Evolutionary conservation across 2,888 invertebrate genomes (phyloP).

Genomic region (Seira ritae): DNA sequence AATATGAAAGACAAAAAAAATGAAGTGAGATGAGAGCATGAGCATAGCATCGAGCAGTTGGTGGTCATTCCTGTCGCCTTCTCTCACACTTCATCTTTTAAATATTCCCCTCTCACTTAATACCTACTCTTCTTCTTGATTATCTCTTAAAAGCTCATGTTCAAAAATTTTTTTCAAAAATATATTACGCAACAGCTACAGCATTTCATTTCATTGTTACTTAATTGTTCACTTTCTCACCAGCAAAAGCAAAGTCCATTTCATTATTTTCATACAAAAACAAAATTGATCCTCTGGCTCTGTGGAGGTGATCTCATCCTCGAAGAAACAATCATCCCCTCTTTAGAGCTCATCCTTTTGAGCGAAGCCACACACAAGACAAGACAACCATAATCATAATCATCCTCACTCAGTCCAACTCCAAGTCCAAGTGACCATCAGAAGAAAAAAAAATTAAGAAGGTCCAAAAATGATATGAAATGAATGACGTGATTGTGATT

Average conservation of each 20-base stretch:
- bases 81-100: constrained; percentile 33
- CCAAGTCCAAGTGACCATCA: constrained; percentile 6
- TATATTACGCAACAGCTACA: constrained; percentile 54
- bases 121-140: constrained; percentile 16
- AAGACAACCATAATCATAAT: neutral
- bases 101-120: neutral
- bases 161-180: constrained; percentile 15
- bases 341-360: constrained; percentile 9
- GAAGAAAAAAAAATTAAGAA: too few species aligned
- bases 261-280: constrained; percentile 3
- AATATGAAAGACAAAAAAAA: constrained; percentile 30
- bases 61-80: constrained; percentile 52
- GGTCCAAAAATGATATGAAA: too few species aligned
- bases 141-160: constrained; percentile 25
- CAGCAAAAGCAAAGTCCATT: neutral
- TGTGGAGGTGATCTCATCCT: constrained; percentile 36
- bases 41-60: too few species aligned
- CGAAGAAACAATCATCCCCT: constrained; percentile 16
- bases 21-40: constrained; percentile 28
- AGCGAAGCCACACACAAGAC: neutral
- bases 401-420: neutral
- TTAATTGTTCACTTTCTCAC: constrained; percentile 63
- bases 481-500: constrained; percentile 15
- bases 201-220: too few species aligned
- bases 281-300: neutral